These are phyloP conservation scores for Strigops habroptila DNA, from an alignment of 2,113 vertebrate species.

Conservation along the genomic window DNA sequence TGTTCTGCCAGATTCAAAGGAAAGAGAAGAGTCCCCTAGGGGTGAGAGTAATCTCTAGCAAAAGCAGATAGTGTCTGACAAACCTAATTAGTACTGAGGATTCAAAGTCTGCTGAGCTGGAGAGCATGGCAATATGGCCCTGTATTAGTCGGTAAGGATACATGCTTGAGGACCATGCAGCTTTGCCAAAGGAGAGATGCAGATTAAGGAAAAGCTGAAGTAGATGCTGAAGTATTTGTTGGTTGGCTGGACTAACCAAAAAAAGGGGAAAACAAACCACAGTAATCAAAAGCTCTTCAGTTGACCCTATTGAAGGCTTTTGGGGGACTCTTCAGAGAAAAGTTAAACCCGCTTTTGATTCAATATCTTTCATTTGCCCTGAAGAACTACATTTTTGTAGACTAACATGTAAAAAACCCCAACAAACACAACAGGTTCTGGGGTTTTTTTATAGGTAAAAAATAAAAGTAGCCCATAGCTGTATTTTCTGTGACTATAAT, in stretches of 20 bases:
- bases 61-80: background rate
- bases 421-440: background rate
- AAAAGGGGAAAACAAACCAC: background rate
- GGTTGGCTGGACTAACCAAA: background rate
- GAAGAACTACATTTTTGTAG: background rate
- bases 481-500: background rate
- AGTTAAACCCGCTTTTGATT: background rate
- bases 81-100: background rate
- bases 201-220: background rate
- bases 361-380: background rate
- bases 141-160: background rate
- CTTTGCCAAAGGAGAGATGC: background rate
- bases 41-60: background rate
- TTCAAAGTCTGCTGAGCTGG: background rate
- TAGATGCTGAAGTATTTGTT: background rate
- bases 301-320: background rate
- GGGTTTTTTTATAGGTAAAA: background rate
- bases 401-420: background rate
- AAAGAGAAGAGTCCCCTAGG: background rate
- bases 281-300: background rate
- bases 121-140: background rate
- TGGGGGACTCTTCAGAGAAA: background rate
- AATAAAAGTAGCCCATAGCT: background rate
- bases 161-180: background rate
- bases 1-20: slow-evolving; percentile 1